These are phyloP conservation scores for Pseudorhombus dupliciocellatus DNA, from an alignment of 2,113 vertebrate genomes.

Conservation along the genomic window DNA sequence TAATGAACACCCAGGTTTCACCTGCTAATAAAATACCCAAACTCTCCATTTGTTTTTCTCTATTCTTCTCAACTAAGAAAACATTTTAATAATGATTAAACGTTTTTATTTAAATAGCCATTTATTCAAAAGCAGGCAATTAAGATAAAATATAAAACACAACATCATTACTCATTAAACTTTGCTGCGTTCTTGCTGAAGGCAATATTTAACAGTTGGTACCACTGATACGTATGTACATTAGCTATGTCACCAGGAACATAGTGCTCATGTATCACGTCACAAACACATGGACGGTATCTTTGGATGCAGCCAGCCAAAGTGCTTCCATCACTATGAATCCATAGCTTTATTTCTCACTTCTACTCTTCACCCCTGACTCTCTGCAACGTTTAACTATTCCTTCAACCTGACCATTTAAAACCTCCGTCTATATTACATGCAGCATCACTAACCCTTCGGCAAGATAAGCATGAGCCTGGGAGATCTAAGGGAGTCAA, in stretches of 20 bases:
- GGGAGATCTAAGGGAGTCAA: slow-evolving; percentile 19
- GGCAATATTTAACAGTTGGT: not conserved
- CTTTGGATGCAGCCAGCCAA: not conserved
- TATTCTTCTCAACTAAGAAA: not conserved
- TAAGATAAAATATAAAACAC: too few species aligned
- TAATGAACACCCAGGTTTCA: slow-evolving; percentile 40
- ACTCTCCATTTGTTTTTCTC: slow-evolving; percentile 20
- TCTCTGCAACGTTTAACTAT: not conserved
- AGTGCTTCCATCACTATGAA: not conserved
- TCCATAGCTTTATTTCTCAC: too few species aligned
- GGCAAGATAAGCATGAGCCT: not conserved
- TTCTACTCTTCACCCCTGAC: not conserved
- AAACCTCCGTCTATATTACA: slow-evolving; percentile 1
- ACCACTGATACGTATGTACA: not conserved
- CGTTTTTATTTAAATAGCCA: too few species aligned
- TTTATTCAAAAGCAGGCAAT: too few species aligned
- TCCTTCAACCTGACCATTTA: slow-evolving; percentile 7
- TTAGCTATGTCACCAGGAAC: not conserved
- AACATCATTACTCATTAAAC: not conserved
- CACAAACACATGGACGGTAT: not conserved
- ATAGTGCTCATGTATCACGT: not conserved
- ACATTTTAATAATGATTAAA: not conserved
- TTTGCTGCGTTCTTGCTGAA: not conserved
- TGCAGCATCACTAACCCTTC: slow-evolving; percentile 3
- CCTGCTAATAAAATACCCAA: slow-evolving; percentile 21